phyloP scores from a whole-genome alignment of 30 jellyfish, hydroid and myxozoan genomes.

The Turritopsis rubra region DNA sequence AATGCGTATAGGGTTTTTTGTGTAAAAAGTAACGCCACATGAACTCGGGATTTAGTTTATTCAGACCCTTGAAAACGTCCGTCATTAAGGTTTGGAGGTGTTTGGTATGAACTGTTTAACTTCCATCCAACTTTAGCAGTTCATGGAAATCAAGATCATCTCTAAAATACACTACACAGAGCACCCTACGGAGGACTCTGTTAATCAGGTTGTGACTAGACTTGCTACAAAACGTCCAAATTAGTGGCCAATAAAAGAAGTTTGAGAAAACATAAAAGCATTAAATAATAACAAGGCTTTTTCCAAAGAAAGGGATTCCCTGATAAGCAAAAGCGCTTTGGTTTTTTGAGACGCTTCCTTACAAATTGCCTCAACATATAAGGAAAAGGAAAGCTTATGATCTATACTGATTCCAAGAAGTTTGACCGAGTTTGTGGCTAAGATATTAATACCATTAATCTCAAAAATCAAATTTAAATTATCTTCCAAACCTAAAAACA shows the following conservation, averaged over 20 bases:
- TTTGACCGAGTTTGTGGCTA: background rate
- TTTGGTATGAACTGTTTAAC: background rate
- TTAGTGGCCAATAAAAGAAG: background rate
- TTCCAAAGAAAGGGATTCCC: background rate
- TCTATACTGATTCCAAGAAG: background rate
- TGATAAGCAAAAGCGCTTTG: background rate
- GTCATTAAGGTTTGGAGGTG: background rate
- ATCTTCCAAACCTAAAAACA: constrained; percentile 34
- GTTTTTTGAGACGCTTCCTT: background rate
- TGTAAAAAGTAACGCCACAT: background rate
- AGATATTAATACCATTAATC: background rate
- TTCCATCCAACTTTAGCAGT: background rate
- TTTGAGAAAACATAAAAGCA: background rate
- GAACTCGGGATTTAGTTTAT: background rate
- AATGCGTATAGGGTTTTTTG: too few relatives aligned
- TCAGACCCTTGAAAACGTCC: background rate
- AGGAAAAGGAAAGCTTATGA: background rate
- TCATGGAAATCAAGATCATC: background rate
- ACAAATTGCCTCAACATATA: background rate
- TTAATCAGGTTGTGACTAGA: background rate
- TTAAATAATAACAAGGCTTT: background rate
- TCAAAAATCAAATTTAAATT: background rate
- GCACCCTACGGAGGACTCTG: background rate
- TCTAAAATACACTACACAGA: background rate
- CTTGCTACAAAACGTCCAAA: background rate